Percentiles rank a stretch among this genome's conserved stretches.
phyloP scores from a whole-genome alignment of 2,888 invertebrate species.

The Camptogramma bilineatum region DNA sequence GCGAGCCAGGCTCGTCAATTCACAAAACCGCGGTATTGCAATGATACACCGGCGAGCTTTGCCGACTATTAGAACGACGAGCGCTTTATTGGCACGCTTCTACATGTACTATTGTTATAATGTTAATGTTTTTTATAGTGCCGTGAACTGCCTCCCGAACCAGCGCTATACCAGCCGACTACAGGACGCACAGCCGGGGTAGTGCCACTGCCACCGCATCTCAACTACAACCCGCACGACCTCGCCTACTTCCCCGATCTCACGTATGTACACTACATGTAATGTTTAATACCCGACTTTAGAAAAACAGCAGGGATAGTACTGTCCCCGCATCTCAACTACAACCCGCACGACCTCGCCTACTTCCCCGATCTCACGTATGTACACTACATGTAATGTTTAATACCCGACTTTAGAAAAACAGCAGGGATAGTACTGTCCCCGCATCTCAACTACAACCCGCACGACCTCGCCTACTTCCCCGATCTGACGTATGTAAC shows the following conservation, averaged over 20 bases:
- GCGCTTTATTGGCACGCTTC: no score
- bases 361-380: constrained; percentile 54
- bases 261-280: constrained; percentile 55
- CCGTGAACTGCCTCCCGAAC: constrained; percentile 70
- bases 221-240: constrained; percentile 56
- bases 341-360: constrained; percentile 59
- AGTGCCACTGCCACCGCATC: constrained; percentile 7
- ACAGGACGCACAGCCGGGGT: constrained; percentile 40
- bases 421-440: neutral
- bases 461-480: constrained; percentile 59
- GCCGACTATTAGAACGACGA: no score
- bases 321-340: constrained; percentile 21
- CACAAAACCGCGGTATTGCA: no score
- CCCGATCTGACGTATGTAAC: constrained; percentile 53
- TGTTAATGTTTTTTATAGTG: constrained; percentile 55
- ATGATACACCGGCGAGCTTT: no score
- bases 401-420: no score
- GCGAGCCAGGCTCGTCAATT: no score
- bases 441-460: constrained; percentile 34
- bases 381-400: no score
- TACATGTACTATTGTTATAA: no score
- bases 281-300: no score
- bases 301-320: neutral
- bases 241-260: constrained; percentile 50
- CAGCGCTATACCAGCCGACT: constrained; percentile 56